Base-by-base conservation (phyloP, 2,888 invertebrate genomes). In the Trichopoda pennipes region DNA sequence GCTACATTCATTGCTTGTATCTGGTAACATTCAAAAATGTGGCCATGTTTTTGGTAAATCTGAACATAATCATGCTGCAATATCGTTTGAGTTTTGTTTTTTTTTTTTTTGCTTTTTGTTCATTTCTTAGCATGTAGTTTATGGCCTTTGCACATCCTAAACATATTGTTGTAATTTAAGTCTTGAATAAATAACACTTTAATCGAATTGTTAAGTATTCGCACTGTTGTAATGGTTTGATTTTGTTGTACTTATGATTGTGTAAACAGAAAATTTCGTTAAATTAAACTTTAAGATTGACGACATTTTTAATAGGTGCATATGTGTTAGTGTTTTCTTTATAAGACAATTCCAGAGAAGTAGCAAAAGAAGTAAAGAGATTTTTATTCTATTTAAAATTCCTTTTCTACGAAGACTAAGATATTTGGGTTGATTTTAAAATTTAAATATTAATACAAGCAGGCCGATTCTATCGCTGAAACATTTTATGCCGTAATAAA, bases 121-220 rank as follows among this genome's bases (percentile, higher is more conserved):
- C 2, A 6, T 4, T 28, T 28, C 28, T 28, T 28, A 7, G 28
- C 8, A 28, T 17, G 1, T 16, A 16, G 28, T 42, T n/a, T 32
- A 1, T 60, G 28, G 28, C 17, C 16, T 4, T 28, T 19, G 47
- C 16, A 69, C 32, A 53, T 21, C 14, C 28, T 21, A 38, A 42
- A 2, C 55, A 73, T 55, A 44, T 58, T 78, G 72, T 64, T 72
- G 74, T 51, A 74, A 66, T 64, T 78, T 60, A 58, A 64, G 81
- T 64, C 73, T 74, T 81, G 74, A 74, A 64, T 74, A 78, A 74
- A 81, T 77, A 77, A 74, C 64, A 44, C 56, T 74, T 77, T 81
- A 77, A 81, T 74, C 81, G 64, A 81, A 81, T 81, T 74, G 68
- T 47, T 69, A 47, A 77, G 61, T 56, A 73, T 75, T 47, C 44